These are phyloP conservation scores for Leptothorax acervorum DNA, from an alignment of 2,888 invertebrate species.

Conservation along the genomic window DNA sequence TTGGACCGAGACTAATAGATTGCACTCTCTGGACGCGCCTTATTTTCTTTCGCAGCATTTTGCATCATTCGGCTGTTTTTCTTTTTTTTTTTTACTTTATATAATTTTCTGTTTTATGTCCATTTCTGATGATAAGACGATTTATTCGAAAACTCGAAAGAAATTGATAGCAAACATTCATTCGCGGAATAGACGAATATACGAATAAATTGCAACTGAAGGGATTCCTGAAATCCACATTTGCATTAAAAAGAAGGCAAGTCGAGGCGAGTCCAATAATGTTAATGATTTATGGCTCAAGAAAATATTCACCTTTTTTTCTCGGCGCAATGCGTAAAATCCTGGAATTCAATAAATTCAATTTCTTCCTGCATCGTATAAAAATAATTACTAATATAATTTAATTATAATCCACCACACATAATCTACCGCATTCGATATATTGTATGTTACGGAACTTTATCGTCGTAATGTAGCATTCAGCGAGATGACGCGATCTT, in stretches of 20 bases:
- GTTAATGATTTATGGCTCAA: neutral
- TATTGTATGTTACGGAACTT: slow-evolving; percentile 1
- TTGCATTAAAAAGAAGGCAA: slow-evolving; percentile 23
- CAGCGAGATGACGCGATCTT: slow-evolving; percentile 11
- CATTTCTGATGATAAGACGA: slow-evolving; percentile 2
- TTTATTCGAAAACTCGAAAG: neutral
- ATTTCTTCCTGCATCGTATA: neutral
- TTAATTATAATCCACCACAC: neutral
- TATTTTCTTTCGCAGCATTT: slow-evolving; percentile 5
- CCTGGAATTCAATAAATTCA: neutral
- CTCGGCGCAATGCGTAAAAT: neutral
- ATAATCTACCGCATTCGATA: neutral
- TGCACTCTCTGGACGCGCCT: slow-evolving; percentile 59
- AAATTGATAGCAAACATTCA: slow-evolving; percentile 13
- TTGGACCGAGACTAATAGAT: slow-evolving; percentile 72
- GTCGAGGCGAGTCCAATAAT: neutral
- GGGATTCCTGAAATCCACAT: slow-evolving; percentile 1
- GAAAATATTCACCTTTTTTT: neutral
- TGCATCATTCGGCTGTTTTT: slow-evolving; percentile 45
- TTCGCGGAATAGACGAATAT: neutral
- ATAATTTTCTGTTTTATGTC: slow-evolving; percentile 27
- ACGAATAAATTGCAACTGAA: neutral
- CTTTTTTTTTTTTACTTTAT: slow-evolving; percentile 33
- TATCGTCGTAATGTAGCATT: slow-evolving; percentile 25
- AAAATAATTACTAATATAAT: slow-evolving; percentile 12